phyloP scores from a whole-genome alignment of 2,113 vertebrate genomes.

The Saguinus imperator region DNA sequence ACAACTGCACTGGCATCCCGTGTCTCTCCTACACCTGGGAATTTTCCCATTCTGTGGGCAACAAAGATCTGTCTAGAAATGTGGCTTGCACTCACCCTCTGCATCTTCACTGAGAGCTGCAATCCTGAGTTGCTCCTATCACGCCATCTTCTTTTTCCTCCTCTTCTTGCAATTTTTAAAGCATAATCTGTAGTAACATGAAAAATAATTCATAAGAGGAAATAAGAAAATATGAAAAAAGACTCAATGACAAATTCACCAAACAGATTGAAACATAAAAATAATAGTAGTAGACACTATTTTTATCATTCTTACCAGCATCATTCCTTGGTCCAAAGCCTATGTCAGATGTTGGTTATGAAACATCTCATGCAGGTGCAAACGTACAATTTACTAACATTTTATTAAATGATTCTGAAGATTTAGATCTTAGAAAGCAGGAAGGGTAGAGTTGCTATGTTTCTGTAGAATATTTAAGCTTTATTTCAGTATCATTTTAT shows the following conservation, averaged over 20 bases:
- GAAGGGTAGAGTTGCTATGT: background rate
- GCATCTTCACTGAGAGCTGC: no score
- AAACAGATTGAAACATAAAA: background rate
- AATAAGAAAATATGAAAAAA: background rate
- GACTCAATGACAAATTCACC: background rate
- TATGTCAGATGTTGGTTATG: background rate
- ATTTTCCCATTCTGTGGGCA: no score
- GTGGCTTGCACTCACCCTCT: no score
- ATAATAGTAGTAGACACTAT: background rate
- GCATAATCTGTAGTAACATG: background rate
- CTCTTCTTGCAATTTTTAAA: background rate
- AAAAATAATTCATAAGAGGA: background rate
- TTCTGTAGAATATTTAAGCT: background rate
- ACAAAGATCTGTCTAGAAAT: no score
- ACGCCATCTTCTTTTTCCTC: no score
- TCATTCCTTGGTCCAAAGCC: background rate
- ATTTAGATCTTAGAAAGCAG: background rate
- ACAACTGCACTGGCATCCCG: no score
- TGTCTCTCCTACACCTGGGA: no score
- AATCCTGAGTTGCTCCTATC: no score
- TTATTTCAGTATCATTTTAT: background rate
- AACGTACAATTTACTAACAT: background rate
- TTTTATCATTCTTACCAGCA: background rate
- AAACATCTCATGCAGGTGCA: background rate
- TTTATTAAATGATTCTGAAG: background rate